phyloP scores from a whole-genome alignment of 2,888 invertebrate genomes.

The Escarpia spicata region DNA sequence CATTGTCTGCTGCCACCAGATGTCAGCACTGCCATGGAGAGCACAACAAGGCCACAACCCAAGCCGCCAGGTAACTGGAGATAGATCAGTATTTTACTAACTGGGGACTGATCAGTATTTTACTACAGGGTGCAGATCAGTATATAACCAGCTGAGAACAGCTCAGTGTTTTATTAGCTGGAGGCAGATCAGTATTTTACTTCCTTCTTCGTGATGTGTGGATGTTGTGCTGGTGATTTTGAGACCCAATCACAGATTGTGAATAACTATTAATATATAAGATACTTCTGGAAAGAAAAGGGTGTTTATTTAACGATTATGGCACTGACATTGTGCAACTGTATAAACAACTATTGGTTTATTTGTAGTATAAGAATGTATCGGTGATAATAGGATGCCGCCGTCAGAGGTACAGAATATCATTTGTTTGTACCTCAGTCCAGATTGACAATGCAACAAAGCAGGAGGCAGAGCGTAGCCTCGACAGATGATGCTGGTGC shows the following conservation, averaged over 20 bases:
- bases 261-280: too few relatives aligned
- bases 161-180: background rate
- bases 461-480: too few relatives aligned
- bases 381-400: too few relatives aligned
- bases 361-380: too few relatives aligned
- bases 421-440: too few relatives aligned
- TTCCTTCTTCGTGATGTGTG: background rate
- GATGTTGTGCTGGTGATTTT: background rate
- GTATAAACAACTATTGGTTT: too few relatives aligned
- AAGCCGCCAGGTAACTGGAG: background rate
- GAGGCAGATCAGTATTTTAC: background rate
- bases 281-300: too few relatives aligned
- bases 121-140: background rate
- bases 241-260: background rate
- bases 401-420: too few relatives aligned
- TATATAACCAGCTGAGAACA: background rate
- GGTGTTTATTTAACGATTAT: too few relatives aligned
- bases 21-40: background rate
- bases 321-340: too few relatives aligned
- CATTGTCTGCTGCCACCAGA: background rate
- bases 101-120: background rate
- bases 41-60: background rate
- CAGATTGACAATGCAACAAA: too few relatives aligned
- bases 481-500: too few relatives aligned
- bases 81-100: background rate